phyloP scores from a whole-genome alignment of 2,797 vertebrate genomes.

The Erithacus rubecula region DNA sequence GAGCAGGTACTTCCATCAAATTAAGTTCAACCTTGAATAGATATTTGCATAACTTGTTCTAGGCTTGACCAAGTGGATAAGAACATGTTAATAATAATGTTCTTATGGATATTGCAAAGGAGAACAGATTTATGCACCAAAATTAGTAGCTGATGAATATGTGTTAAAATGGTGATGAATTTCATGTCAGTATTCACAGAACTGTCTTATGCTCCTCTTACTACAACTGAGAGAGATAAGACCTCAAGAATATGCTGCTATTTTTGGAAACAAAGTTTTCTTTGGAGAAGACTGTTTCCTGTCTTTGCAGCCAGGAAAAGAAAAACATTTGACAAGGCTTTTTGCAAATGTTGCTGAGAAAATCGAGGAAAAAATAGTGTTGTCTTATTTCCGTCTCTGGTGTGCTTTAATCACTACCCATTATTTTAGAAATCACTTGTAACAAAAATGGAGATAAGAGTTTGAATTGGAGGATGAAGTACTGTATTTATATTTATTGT shows the following conservation, averaged over 20 bases:
- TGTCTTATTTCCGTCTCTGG: background rate
- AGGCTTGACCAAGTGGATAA: background rate
- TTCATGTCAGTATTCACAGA: background rate
- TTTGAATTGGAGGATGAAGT: background rate
- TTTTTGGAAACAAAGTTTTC: constrained; percentile 27
- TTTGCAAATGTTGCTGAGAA: background rate
- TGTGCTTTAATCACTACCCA: background rate
- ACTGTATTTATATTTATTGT: background rate
- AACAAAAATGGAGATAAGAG: background rate
- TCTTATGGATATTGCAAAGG: background rate
- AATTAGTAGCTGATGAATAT: background rate
- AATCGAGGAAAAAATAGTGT: background rate
- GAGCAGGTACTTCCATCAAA: background rate
- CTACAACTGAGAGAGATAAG: background rate
- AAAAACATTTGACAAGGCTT: background rate
- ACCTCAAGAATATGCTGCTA: background rate
- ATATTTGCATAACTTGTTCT: background rate
- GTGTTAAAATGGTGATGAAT: background rate
- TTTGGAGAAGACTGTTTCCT: constrained; percentile 21
- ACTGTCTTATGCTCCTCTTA: background rate
- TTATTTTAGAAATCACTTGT: constrained; percentile 1
- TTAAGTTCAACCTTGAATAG: background rate
- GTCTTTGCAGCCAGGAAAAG: background rate
- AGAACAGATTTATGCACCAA: background rate
- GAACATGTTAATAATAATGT: rapidly evolving